A percentile compares a stretch with the other conserved stretches of the same genome.
Conservation (phyloP, 2,888 invertebrate genomes). For the Agrotis puta region DNA sequence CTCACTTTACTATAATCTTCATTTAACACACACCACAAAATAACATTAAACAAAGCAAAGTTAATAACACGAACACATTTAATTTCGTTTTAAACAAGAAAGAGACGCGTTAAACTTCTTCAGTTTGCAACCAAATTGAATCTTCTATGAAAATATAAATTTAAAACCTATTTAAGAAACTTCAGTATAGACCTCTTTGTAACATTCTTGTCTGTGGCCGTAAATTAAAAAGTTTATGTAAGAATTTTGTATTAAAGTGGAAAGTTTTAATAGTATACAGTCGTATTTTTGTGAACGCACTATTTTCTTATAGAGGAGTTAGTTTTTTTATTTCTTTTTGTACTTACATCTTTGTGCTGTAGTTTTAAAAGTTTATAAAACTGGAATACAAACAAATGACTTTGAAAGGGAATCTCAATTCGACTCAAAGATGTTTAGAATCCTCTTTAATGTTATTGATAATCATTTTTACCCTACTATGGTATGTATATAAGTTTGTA, state of each 20-base stretch:
- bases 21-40: conserved; percentile 2
- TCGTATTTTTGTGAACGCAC: conserved; percentile 44
- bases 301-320: conserved; percentile 40
- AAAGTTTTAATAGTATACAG: conserved; percentile 55
- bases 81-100: conserved; percentile 41
- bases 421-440: not conserved
- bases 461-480: too few relatives aligned
- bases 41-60: conserved; percentile 22
- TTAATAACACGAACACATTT: conserved; percentile 28
- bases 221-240: conserved; percentile 68
- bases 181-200: conserved; percentile 63
- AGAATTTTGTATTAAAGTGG: conserved; percentile 52
- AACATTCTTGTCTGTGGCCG: conserved; percentile 61
- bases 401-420: conserved; percentile 7
- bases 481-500: too few relatives aligned
- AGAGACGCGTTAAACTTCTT: conserved; percentile 61
- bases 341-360: not conserved
- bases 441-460: not conserved
- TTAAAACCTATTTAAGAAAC: conserved; percentile 68
- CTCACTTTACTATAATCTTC: not conserved
- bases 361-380: conserved; percentile 8
- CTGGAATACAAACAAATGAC: not conserved
- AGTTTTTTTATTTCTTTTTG: conserved; percentile 21
- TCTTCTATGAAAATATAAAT: conserved; percentile 70
- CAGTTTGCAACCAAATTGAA: conserved; percentile 70